Conservation (phyloP, 2,797 vertebrate species). For the Toxotes lorentzi region DNA sequence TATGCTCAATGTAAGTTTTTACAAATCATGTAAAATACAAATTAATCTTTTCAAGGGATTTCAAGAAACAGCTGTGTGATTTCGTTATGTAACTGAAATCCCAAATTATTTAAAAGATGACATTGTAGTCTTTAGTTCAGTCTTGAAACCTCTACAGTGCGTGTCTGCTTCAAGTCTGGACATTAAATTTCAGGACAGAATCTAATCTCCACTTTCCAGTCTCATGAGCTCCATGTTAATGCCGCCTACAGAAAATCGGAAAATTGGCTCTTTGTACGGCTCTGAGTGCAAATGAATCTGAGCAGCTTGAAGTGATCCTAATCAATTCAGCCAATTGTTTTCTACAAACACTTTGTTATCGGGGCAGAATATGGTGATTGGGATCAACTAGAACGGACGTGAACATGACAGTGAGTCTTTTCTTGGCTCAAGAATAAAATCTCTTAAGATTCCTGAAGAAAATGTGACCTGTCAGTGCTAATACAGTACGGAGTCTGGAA, state of each 20-base stretch:
- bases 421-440: not conserved
- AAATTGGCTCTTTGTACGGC: conserved; percentile 1
- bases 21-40: not conserved
- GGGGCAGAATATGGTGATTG: conserved; percentile 16
- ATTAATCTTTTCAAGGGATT: not conserved
- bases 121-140: not conserved
- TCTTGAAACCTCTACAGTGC: not conserved
- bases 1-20: not conserved
- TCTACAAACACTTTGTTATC: not conserved
- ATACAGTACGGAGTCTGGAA: not conserved
- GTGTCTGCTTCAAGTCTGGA: conserved; percentile 21
- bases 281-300: conserved; percentile 41
- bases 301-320: conserved; percentile 46
- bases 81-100: not conserved
- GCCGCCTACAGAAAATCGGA: conserved; percentile 1
- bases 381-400: not conserved
- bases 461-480: not conserved
- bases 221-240: conserved; percentile 27
- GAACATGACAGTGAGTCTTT: not conserved
- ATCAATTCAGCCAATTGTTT: conserved; percentile 43
- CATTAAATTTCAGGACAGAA: conserved; percentile 41
- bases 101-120: not conserved
- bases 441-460: not conserved
- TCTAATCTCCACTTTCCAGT: conserved; percentile 43
- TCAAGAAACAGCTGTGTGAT: not conserved